These are phyloP conservation scores for Scomber japonicus DNA, from an alignment of 2,113 vertebrate species.

Conservation along the genomic window DNA sequence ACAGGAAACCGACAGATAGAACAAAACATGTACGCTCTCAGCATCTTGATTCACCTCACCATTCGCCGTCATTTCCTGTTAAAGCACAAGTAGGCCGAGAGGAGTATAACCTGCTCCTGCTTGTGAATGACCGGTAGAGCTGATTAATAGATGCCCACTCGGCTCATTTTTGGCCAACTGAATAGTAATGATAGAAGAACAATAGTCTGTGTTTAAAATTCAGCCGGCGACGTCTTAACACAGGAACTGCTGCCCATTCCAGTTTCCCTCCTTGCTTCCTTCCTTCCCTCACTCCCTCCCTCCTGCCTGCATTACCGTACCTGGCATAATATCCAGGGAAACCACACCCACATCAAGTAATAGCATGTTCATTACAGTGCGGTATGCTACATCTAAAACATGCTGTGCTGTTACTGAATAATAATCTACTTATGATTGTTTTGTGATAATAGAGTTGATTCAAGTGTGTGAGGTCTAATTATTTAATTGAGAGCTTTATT, in stretches of 20 bases:
- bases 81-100: neutral
- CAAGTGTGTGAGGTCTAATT: no score
- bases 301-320: conserved; percentile 50
- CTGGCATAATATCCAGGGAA: conserved; percentile 57
- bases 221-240: conserved; percentile 41
- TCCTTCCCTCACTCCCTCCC: conserved; percentile 63
- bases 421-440: neutral
- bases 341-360: conserved; percentile 38
- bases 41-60: conserved; percentile 33
- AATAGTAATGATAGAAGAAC: conserved; percentile 41
- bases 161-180: conserved; percentile 23
- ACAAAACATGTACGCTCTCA: conserved; percentile 28
- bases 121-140: neutral
- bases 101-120: neutral
- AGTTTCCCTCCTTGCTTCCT: conserved; percentile 71
- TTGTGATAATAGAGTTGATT: neutral
- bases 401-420: neutral
- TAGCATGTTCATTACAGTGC: neutral
- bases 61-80: conserved; percentile 41
- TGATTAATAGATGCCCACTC: neutral
- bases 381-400: neutral
- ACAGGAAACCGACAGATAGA: conserved; percentile 68
- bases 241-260: conserved; percentile 74
- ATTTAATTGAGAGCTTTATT: no score
- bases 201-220: conserved; percentile 66